Evolutionary conservation across 2,797 vertebrate genomes (phyloP), one percentile per base, ranked within the genome.

Genomic region (Rhinichthys osculus): DNA sequence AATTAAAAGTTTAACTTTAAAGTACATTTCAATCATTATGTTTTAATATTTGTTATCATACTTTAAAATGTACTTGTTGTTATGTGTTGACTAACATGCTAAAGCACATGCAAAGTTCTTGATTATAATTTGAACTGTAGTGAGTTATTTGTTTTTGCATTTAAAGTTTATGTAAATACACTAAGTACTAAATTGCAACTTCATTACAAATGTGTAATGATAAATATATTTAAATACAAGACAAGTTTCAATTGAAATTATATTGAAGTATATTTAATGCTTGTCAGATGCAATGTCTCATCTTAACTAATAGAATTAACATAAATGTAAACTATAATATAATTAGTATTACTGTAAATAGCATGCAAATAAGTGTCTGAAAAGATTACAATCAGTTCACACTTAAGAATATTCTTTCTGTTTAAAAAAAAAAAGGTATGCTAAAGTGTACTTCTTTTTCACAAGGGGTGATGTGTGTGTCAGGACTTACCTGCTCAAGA

Each of bases 401-500:
- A 74, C 47, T 1, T 30, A 52, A 33, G 3, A 23, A 14, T 4
- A 14, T 38, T 13, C 4, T 38, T 13, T 17, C 14, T 17, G 47
- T 50, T 50, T 47, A 50, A 5, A 47, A 47, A 44, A 44, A 13
- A 47, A 16, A 62, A 42, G 9, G 16, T 11, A 44, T 64, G 16
- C 38, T 19, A 21, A 64, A 27, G 54, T 78, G 1, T 3, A 17
- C 38, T 27, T 50, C n/a, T 33, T 50, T 73, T 73, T 47, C n/a
- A 50, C 16, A 50, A 30, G 69, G 7, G n/a, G n/a, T 50, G 16
- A 7, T 38, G 50, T 54, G 33, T 44, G 59, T 66, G 78, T 66
- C 19, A 7, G 73, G 73, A n/a, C 92, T 44, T 91, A 98, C 98
- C 97, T 97, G 97, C 98, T 98, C 85, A 99, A 95, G 76, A 99